Conservation (phyloP, 1,140 invertebrate species). For the Sesamia nonagrioides region DNA sequence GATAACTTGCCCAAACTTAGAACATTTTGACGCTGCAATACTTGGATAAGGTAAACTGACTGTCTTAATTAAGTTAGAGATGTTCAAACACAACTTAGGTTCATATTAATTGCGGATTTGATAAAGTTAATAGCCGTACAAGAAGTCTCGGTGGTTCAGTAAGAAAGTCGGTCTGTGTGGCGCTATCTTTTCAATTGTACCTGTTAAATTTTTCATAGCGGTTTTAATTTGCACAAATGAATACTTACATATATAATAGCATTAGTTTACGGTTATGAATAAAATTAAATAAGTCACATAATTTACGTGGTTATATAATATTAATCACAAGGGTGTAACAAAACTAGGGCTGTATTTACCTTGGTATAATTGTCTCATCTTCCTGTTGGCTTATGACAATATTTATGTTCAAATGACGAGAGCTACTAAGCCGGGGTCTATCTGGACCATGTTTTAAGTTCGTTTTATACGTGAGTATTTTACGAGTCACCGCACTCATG, state of each 20-base stretch:
- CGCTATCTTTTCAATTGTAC: constrained; percentile 14
- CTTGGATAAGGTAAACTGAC: constrained; percentile 84
- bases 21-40: constrained; percentile 84
- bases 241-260: constrained; percentile 8
- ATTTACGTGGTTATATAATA: constrained; percentile 29
- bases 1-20: constrained; percentile 85
- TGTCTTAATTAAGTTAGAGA: constrained; percentile 81
- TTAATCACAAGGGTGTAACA: constrained; percentile 16
- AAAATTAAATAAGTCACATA: constrained; percentile 26
- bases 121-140: constrained; percentile 51
- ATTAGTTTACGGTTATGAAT: constrained; percentile 7
- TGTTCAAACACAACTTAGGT: constrained; percentile 67
- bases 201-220: constrained; percentile 20
- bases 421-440: not conserved
- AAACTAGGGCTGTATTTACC: constrained; percentile 32
- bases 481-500: constrained; percentile 48
- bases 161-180: constrained; percentile 5
- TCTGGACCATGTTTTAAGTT: constrained; percentile 17
- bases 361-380: constrained; percentile 12
- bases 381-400: not conserved
- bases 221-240: constrained; percentile 28
- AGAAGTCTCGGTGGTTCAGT: constrained; percentile 24
- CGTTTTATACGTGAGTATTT: constrained; percentile 51
- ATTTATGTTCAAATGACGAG: not conserved
- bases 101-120: constrained; percentile 61